Percentiles rank a stretch among this genome's conserved stretches.
Conservation (phyloP, 2,797 vertebrate genomes). For the Alectoris magna region DNA sequence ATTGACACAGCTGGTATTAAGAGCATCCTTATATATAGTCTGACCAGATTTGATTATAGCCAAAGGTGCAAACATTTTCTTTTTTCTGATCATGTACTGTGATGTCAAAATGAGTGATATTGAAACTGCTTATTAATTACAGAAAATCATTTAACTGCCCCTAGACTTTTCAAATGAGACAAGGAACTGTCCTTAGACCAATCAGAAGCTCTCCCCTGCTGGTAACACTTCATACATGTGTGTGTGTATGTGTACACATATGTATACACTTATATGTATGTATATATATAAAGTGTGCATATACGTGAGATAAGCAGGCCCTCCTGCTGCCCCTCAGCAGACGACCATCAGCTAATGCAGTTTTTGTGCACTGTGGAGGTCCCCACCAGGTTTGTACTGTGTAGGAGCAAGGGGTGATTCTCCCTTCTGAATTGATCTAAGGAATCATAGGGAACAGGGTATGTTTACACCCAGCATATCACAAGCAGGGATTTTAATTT, state of each 20-base stretch:
- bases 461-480: neutral
- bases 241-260: neutral
- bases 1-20: neutral
- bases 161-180: neutral
- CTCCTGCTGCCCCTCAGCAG: neutral
- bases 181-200: neutral
- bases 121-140: neutral
- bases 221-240: neutral
- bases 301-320: fast-evolving
- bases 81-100: neutral
- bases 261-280: neutral
- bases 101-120: neutral
- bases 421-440: neutral
- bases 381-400: neutral
- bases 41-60: neutral
- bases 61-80: neutral
- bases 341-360: neutral
- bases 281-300: fast-evolving
- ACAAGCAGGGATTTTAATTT: neutral
- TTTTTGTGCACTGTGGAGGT: neutral
- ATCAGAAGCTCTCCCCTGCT: neutral
- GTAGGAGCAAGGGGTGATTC: neutral
- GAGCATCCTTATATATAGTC: neutral
- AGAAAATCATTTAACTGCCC: neutral
- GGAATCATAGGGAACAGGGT: neutral